Conservation (phyloP, 2,113 vertebrate genomes). For the Leptobrachium leishanense region DNA sequence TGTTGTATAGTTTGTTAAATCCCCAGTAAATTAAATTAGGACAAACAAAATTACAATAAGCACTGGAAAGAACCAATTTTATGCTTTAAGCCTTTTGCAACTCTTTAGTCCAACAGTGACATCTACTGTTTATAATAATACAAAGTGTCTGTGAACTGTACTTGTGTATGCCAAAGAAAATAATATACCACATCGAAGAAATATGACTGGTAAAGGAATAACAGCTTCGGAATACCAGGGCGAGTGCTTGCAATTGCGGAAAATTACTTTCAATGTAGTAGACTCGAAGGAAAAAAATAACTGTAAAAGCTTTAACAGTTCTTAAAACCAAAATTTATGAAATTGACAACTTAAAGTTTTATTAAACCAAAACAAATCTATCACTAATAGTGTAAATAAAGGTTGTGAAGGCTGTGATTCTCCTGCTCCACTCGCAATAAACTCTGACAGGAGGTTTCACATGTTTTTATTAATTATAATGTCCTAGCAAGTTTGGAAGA, state of each 20-base stretch:
- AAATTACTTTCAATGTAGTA: neutral
- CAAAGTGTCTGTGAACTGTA: neutral
- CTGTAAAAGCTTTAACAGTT: neutral
- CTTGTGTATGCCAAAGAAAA: constrained; percentile 2
- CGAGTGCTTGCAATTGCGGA: neutral
- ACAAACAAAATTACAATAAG: no score
- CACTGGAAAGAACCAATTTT: no score
- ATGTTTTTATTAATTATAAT: no score
- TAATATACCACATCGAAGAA: neutral
- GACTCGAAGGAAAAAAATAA: neutral
- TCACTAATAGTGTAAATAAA: neutral
- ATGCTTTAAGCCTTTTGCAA: neutral
- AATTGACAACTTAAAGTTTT: neutral
- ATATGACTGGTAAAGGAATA: neutral
- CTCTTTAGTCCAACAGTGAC: constrained; percentile 4
- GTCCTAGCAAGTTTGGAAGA: no score
- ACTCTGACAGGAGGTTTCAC: no score
- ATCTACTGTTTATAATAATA: constrained; percentile 13
- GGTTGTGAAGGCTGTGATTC: no score
- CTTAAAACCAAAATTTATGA: neutral
- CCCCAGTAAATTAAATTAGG: no score
- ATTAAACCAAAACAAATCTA: neutral
- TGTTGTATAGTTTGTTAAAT: no score
- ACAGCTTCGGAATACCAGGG: neutral
- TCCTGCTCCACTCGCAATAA: no score